phyloP scores from a whole-genome alignment of 2,888 invertebrate genomes.

The Aphodius sticticus region DNA sequence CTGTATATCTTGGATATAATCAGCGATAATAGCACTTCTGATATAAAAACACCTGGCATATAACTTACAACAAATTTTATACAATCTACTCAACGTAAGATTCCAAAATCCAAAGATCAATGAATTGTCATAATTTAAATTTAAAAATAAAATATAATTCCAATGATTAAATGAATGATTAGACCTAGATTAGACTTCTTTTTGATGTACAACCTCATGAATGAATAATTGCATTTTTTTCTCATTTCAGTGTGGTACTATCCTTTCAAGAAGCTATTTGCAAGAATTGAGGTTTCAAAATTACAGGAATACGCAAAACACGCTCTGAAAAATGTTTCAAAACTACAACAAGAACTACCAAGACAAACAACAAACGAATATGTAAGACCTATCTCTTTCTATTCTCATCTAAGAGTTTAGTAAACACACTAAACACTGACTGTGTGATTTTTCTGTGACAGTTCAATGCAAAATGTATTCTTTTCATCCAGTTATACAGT shows the following conservation, averaged over 20 bases:
- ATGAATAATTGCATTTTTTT: constrained; percentile 12
- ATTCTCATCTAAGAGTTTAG: too few relatives aligned
- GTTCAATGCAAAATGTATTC: too few relatives aligned
- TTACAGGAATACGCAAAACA: constrained; percentile 45
- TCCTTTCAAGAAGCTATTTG: constrained; percentile 49
- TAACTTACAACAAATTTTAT: too few relatives aligned
- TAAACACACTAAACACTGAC: too few relatives aligned
- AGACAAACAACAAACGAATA: constrained; percentile 51
- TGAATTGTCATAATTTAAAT: too few relatives aligned
- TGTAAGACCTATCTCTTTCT: constrained; percentile 39
- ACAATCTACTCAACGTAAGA: not conserved
- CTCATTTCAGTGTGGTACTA: constrained; percentile 52
- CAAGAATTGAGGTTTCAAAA: constrained; percentile 47
- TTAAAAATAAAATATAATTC: too few relatives aligned
- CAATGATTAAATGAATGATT: too few relatives aligned
- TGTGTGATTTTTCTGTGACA: too few relatives aligned
- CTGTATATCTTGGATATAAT: not conserved
- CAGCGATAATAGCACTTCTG: not conserved
- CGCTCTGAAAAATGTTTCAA: constrained; percentile 36
- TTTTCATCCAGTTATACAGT: too few relatives aligned
- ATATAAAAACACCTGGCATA: not conserved
- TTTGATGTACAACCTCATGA: too few relatives aligned
- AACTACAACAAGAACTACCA: constrained; percentile 44
- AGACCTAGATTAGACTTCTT: too few relatives aligned
- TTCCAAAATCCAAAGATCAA: not conserved